phyloP scores from a whole-genome alignment of 2,888 invertebrate genomes.

The Adelognathus sp. region DNA sequence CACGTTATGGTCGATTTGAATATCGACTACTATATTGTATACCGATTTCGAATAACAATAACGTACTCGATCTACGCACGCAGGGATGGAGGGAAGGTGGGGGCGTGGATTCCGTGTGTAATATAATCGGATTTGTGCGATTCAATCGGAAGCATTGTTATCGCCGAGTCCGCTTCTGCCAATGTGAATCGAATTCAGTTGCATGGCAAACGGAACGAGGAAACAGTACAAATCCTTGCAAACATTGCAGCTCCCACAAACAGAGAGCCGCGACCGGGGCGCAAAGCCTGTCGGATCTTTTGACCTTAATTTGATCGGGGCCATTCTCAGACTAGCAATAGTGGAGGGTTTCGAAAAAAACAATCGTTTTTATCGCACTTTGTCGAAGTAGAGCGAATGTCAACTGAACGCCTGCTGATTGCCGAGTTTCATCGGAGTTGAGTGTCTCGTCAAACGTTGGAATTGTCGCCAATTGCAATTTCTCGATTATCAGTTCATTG shows the following conservation, averaged over 20 bases:
- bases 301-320: slow-evolving; percentile 66
- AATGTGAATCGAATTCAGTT: slow-evolving; percentile 44
- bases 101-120: not conserved
- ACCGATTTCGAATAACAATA: not conserved
- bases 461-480: too few relatives aligned
- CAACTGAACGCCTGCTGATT: too few relatives aligned
- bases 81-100: not conserved
- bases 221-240: slow-evolving; percentile 28
- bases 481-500: too few relatives aligned
- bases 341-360: slow-evolving; percentile 39
- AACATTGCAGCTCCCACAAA: not conserved
- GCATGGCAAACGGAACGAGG: slow-evolving; percentile 27
- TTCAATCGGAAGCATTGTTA: slow-evolving; percentile 5
- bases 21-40: not conserved
- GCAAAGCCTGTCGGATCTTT: slow-evolving; percentile 50
- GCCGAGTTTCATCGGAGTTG: too few relatives aligned
- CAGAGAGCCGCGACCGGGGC: slow-evolving; percentile 46
- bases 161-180: slow-evolving; percentile 10
- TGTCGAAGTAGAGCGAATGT: too few relatives aligned
- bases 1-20: not conserved
- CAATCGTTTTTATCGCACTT: too few relatives aligned
- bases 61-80: not conserved
- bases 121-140: not conserved
- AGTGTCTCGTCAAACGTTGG: too few relatives aligned
- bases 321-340: slow-evolving; percentile 55